Base-by-base conservation (phyloP, 2,113 vertebrate genomes). In the Heterotilapia buettikoferi region DNA sequence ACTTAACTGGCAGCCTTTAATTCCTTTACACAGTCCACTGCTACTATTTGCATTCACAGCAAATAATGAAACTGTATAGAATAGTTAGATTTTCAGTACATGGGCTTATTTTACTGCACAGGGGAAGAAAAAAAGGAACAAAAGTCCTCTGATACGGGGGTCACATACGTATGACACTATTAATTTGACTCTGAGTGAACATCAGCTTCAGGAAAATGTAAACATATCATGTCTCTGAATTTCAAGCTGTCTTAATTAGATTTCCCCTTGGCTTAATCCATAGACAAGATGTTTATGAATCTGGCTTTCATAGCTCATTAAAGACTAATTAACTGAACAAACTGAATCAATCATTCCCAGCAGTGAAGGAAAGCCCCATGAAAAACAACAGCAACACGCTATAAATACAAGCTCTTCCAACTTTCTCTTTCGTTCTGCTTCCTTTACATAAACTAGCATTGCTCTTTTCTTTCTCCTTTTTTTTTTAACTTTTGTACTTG, bases 291-390 rank as follows among this genome's bases (percentile, higher is more conserved):
- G 87, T 86, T 90, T 85, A 86, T 86, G 84, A 90, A 68, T 90
- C 36, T 63, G 85, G 13, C 86, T 92, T 88, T 87, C 87, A 88
- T 52, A 82, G 88, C 86, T 88, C 73, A 86, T 91, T 90, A 90
- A 84, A 84, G 86, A 68, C 88, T 78, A 91, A 87, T 93, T 93
- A 90, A 89, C 84, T 63, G 84, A 40, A 80, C 63, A 59, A 90
- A 92, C 82, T 29, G 63, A 90, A 84, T 90, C 53, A 33, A 87
- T 91, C 89, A 73, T 68, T 82, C 78, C 52, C 59, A 82, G 84
- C 57, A 57, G 81, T 29, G 45, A 89, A 52, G 18, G 18, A 45
- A 82, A 81, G 83, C 57, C 80, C 84, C 12, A 5, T 86, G 85
- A 84, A 79, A 85, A 82, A 88, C 84, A 84, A 73, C 84, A 21